Evolutionary conservation across 2,113 vertebrate genomes (phyloP).

Genomic region (Ifrita kowaldi): DNA sequence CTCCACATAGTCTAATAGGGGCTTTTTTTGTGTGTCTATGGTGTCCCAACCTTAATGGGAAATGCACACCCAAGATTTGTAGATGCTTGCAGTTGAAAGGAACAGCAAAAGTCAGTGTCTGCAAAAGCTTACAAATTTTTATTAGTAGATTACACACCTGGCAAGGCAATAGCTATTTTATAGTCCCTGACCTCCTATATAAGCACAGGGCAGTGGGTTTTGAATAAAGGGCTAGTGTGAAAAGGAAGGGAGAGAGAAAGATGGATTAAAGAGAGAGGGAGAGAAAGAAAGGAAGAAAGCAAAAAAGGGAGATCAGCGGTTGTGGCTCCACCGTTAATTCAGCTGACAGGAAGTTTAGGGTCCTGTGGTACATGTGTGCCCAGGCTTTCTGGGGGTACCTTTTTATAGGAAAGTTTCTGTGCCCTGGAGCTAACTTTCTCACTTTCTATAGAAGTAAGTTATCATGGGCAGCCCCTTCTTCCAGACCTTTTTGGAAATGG

Average conservation of each 20-base stretch:
- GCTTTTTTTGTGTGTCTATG: not conserved
- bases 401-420: not conserved
- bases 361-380: fast-evolving
- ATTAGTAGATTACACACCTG: not conserved
- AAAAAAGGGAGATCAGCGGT: not conserved
- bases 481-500: not conserved
- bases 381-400: not conserved
- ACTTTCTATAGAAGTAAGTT: not conserved
- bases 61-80: not conserved
- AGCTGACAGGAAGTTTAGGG: not conserved
- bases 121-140: not conserved
- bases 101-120: not conserved
- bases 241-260: not conserved
- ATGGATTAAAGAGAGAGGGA: not conserved
- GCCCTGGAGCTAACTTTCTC: not conserved
- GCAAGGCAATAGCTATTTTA: not conserved
- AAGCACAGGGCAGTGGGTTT: not conserved
- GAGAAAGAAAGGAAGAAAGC: not conserved
- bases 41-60: not conserved
- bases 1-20: not conserved
- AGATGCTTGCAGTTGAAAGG: not conserved
- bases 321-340: not conserved
- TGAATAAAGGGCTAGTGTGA: not conserved
- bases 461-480: not conserved
- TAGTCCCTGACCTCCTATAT: not conserved